Conservation (phyloP, 2,113 vertebrate species). For the Mugil cephalus region DNA sequence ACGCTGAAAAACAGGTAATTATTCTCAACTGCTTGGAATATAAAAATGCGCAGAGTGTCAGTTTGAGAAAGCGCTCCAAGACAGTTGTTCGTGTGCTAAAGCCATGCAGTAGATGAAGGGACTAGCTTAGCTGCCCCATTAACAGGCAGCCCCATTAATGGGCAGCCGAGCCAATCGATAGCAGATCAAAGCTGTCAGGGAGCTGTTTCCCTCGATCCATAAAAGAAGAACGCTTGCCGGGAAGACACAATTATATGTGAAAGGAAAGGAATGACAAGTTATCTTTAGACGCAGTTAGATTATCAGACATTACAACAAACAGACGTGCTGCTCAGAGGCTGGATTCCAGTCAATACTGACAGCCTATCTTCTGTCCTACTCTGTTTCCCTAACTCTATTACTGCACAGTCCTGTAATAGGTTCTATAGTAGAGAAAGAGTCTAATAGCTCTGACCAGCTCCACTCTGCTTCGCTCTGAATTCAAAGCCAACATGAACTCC, state of each 20-base stretch:
- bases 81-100: slow-evolving; percentile 3
- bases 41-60: neutral
- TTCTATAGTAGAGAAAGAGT: too few species aligned
- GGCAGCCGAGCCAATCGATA: slow-evolving; percentile 77
- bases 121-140: neutral
- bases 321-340: slow-evolving; percentile 1
- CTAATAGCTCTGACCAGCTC: too few species aligned
- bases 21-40: neutral
- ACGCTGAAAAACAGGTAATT: neutral
- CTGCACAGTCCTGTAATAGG: neutral
- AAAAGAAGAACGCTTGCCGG: slow-evolving; percentile 45
- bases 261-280: slow-evolving; percentile 62
- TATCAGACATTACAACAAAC: slow-evolving; percentile 35
- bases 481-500: neutral
- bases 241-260: slow-evolving; percentile 62
- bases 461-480: too few species aligned
- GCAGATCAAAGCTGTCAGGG: slow-evolving; percentile 80
- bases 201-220: slow-evolving; percentile 65
- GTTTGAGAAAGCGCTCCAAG: neutral
- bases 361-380: slow-evolving; percentile 4
- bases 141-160: slow-evolving; percentile 55
- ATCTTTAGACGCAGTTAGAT: slow-evolving; percentile 55
- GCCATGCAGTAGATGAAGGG: neutral
- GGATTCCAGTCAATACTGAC: slow-evolving; percentile 18
- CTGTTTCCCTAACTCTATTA: slow-evolving; percentile 10